Base-by-base conservation (phyloP, 1,140 invertebrate genomes). In the Archegozetes longisetosus region DNA sequence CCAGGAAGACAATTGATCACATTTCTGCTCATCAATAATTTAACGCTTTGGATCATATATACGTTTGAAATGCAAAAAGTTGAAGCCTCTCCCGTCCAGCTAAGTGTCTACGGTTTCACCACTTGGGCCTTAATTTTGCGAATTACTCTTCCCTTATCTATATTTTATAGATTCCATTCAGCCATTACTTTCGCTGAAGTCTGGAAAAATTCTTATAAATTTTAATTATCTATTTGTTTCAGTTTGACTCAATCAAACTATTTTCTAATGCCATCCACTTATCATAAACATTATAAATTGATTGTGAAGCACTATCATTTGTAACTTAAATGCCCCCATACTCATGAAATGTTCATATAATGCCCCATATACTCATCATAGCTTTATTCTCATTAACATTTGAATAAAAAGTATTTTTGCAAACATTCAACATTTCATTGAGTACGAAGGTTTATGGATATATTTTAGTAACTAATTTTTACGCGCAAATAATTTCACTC, bases 151-250 rank as follows among this genome's bases (percentile, higher is more conserved):
- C 93, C 93, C 12, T 80, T 97, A 52, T 89, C 88, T 77, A 95
- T 97, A 70, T 97, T 96, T 80, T 78, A 72, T 54, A 70, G 75
- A 24, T 97, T 96, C 82, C 92, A 96, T 75, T 94, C 90, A 29
- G 88, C 89, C 23, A 88, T 96, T 25, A 93, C 90, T 75, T 81
- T 96, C 62, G 91, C 91, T 64, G 92, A 96, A 74, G 93, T 97
- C 61, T 96, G 93, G 92, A 94, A 94, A 75, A 93, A 90, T 64
- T 91, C 88, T 70, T 97, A 96, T 79, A 92, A 91, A 77, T 57
- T 24, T 61, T 84, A 86, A 40, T 40, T 40, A 40, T 40, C 6
- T 40, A 40, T 40, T 40, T 40, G 32, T 40, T 40, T 40, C 6
- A 17, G 6, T 40, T 17, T 40, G 6, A 40, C 6, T 9, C 17